Evolutionary conservation across 2,888 invertebrate species (phyloP), one percentile per base, ranked within the genome.

Genomic region (Leptothorax acervorum): DNA sequence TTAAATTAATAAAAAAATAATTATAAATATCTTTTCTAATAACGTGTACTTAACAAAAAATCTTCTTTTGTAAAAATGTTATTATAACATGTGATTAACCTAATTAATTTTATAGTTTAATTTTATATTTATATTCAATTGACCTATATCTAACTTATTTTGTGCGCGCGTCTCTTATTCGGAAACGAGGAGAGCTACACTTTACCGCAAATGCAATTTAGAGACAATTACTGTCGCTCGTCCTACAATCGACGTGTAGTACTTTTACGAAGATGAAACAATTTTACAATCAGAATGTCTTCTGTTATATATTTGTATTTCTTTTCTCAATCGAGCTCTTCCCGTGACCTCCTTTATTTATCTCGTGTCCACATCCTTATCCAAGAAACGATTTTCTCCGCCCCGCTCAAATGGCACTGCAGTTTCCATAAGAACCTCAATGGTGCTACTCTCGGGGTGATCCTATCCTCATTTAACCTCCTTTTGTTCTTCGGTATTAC

Each of bases 391-490:
- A 81, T 81, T 81, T 81, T 81, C 75, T 79, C 79, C 57, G 23
- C 45, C 79, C 74, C 73, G 28, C 74, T 73, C 74, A 81, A 81
- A 81, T 81, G 48, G 79, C 60, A 73, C 74, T 79, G 79, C 79
- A 74, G 79, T 81, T 81, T 81, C 79, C 74, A 81, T 81, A 74
- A 81, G 74, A 81, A 81, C 74, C 48, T 74, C 79, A 51, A 79
- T 73, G 74, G 74, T 57, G 78, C 79, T 73, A 79, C 79, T 79
- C 79, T 60, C 57, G 35, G 60, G 57, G 39, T 81, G 74, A 81
- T 73, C 79, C 74, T 45, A 73, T 81, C 79, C 79, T 81, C 79
- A 74, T 81, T 81, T 81, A 81, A 60, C 79, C 48, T 70, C 39
- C 79, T 81, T 81, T 81, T 73, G 79, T 81, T 74, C 75, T 60